These are phyloP conservation scores for Okamejei kenojei DNA, from an alignment of 2,797 vertebrate genomes.

Conservation along the genomic window DNA sequence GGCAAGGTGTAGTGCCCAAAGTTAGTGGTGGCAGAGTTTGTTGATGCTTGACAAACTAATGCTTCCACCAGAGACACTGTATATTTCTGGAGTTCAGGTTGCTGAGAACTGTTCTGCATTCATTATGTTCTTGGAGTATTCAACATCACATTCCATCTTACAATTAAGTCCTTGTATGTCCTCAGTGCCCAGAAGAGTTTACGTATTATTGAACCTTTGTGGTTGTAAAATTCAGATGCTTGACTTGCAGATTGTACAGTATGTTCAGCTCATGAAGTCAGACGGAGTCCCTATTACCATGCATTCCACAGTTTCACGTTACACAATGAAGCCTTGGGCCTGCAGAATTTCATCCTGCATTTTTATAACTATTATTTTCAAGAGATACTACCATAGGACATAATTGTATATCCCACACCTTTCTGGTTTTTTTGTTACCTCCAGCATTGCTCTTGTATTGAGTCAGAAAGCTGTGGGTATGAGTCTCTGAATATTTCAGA, in stretches of 20 bases:
- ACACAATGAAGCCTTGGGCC: background rate
- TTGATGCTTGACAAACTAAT: background rate
- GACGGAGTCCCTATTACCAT: background rate
- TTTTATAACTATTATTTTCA: background rate
- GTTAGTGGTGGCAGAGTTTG: background rate
- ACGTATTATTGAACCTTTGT: background rate
- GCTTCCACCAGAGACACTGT: background rate
- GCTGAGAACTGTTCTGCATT: background rate
- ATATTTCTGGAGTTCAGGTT: background rate
- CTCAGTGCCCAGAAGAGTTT: background rate
- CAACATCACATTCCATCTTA: background rate
- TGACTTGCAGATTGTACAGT: background rate
- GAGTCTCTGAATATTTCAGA: too few relatives aligned
- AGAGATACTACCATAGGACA: background rate
- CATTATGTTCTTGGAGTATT: background rate
- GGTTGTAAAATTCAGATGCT: background rate
- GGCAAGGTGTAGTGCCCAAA: too few relatives aligned
- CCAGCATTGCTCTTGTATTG: background rate
- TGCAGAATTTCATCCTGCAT: background rate
- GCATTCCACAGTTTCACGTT: too few relatives aligned
- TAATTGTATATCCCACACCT: background rate
- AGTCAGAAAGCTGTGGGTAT: background rate
- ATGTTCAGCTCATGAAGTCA: background rate
- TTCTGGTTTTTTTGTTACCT: background rate
- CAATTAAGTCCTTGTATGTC: background rate